Evolutionary conservation across 1,140 invertebrate genomes (phyloP).

Genomic region (Sitobion miscanthi): DNA sequence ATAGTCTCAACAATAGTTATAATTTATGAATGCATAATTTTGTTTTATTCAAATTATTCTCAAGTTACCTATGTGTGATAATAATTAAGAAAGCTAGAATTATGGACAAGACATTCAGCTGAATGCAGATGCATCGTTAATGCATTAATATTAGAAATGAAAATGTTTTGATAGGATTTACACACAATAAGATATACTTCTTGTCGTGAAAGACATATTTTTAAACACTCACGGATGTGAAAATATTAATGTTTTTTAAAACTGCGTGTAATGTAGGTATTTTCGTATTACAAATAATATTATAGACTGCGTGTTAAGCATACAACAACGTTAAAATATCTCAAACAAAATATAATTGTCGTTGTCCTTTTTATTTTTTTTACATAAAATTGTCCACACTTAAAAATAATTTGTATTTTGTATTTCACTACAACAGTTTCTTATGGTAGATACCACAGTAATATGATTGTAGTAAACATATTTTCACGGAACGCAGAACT

Average conservation of each 20-base stretch:
- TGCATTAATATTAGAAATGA: background rate
- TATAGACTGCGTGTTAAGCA: background rate
- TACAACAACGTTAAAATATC: background rate
- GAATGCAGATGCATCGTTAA: background rate
- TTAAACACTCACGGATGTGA: background rate
- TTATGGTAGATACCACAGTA: background rate
- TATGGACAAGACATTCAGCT: background rate
- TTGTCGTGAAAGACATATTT: background rate
- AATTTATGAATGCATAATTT: background rate
- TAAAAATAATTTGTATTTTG: background rate
- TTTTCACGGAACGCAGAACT: too few species aligned
- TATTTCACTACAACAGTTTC: background rate
- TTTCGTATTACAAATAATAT: background rate
- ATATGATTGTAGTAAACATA: background rate
- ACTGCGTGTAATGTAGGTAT: background rate
- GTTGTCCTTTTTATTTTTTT: background rate
- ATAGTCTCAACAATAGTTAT: background rate
- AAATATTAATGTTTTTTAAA: background rate
- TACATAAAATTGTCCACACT: background rate
- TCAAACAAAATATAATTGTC: background rate
- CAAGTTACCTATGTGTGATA: background rate
- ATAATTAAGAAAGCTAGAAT: background rate
- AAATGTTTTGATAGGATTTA: background rate
- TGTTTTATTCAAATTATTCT: background rate
- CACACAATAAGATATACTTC: constrained; percentile 2